Evolutionary conservation across 2,113 vertebrate species (phyloP).

Genomic region (Lampris incognitus): DNA sequence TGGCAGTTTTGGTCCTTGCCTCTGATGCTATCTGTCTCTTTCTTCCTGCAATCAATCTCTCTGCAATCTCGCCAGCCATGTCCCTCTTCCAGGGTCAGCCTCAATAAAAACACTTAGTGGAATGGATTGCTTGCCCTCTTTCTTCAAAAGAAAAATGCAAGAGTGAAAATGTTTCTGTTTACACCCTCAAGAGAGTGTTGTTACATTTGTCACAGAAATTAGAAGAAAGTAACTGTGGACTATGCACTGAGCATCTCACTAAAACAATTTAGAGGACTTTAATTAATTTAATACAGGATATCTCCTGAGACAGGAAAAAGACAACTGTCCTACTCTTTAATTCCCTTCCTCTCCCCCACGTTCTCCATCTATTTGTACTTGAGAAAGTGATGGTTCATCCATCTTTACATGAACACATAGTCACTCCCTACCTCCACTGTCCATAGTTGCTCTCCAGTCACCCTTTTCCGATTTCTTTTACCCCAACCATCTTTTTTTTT

Average conservation of each 20-base stretch:
- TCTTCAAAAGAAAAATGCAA: background rate
- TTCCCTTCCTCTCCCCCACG: constrained; percentile 15
- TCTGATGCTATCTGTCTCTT: constrained; percentile 1
- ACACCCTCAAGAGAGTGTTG: background rate
- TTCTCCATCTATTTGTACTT: constrained; percentile 5
- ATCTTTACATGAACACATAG: constrained; percentile 61
- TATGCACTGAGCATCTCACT: constrained; percentile 21
- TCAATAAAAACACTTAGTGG: no score
- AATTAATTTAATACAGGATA: constrained; percentile 37
- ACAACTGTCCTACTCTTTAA: constrained; percentile 26
- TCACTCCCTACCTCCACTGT: constrained; percentile 27
- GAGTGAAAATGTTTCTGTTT: background rate
- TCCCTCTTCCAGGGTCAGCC: no score
- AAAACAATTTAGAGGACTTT: constrained; percentile 22
- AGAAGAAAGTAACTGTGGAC: no score
- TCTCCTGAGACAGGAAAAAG: background rate
- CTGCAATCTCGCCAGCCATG: no score
- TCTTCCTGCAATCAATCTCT: background rate
- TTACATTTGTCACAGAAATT: background rate
- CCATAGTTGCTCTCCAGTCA: background rate
- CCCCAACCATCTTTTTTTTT: constrained; percentile 24
- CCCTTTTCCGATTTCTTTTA: constrained; percentile 45
- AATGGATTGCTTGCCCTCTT: no score
- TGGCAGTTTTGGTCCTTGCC: background rate
- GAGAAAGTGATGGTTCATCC: constrained; percentile 31